Percentiles rank a stretch among this genome's conserved stretches.
These are phyloP conservation scores for Atta cephalotes DNA, from an alignment of 1,140 invertebrate genomes.

Conservation along the genomic window DNA sequence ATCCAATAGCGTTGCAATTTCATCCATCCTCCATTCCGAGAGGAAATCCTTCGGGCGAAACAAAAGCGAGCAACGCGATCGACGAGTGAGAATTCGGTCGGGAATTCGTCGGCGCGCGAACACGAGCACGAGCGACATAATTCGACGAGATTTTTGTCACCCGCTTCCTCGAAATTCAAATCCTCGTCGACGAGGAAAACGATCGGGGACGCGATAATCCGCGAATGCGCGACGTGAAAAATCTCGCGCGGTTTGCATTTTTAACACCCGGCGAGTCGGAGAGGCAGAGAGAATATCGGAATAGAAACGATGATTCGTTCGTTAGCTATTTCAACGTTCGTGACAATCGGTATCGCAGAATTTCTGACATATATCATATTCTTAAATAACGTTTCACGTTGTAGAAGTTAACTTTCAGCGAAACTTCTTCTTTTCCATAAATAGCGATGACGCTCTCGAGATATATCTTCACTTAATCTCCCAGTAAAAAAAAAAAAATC, in stretches of 20 bases:
- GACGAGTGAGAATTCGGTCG: conserved; percentile 44
- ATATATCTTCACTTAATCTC: neutral
- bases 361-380: neutral
- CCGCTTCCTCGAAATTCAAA: conserved; percentile 50
- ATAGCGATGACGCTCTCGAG: conserved; percentile 8
- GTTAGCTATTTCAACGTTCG: neutral
- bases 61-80: conserved; percentile 53
- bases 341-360: neutral
- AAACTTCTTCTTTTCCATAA: neutral
- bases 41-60: conserved; percentile 63
- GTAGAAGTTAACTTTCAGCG: neutral
- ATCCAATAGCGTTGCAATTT: conserved; percentile 61
- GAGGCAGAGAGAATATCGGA: conserved; percentile 22
- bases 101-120: conserved; percentile 35
- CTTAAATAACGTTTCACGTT: conserved; percentile 15
- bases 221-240: conserved; percentile 16
- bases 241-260: conserved; percentile 40
- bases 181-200: conserved; percentile 40
- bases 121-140: conserved; percentile 48
- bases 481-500: neutral
- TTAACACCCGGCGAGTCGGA: neutral
- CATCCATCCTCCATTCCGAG: conserved; percentile 57
- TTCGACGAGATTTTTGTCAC: conserved; percentile 56
- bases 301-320: neutral
- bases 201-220: conserved; percentile 51